A percentile compares a stretch with the other conserved stretches of the same genome.
phyloP scores from a whole-genome alignment of 37 sponge, comb jelly and placozoan genomes.

The Spongilla lacustris region DNA sequence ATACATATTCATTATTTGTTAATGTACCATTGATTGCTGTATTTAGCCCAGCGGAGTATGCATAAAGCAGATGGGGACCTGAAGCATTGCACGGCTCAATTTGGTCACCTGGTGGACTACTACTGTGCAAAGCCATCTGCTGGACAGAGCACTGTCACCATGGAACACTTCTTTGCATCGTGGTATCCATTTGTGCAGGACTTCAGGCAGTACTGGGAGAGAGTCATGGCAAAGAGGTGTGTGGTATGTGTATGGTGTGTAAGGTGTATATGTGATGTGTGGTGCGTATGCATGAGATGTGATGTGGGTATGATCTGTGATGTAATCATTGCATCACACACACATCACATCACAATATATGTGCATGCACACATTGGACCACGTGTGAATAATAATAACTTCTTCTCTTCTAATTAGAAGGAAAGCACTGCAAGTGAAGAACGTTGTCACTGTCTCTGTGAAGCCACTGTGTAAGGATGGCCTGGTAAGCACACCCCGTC shows the following conservation, averaged over 20 bases:
- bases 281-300: too few species aligned
- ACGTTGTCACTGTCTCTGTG: not conserved
- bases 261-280: not conserved
- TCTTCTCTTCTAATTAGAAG: not conserved
- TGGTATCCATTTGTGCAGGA: constrained; percentile 28
- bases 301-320: too few species aligned
- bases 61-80: too few species aligned
- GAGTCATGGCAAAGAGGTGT: not conserved
- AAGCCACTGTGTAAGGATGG: not conserved
- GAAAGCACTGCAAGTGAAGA: not conserved
- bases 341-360: too few species aligned
- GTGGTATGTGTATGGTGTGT: not conserved
- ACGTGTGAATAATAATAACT: not conserved
- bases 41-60: too few species aligned
- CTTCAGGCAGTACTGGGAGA: constrained; percentile 33
- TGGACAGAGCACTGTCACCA: constrained; percentile 4
- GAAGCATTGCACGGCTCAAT: not conserved
- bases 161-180: constrained; percentile 28
- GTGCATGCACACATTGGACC: too few species aligned
- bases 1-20: too few species aligned
- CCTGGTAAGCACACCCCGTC: too few species aligned
- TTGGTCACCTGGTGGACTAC: constrained; percentile 1
- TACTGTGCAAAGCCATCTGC: not conserved
- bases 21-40: too few species aligned
- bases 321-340: too few species aligned